phyloP scores from a whole-genome alignment of 2,797 vertebrate genomes.

The Neoniphon sammara region DNA sequence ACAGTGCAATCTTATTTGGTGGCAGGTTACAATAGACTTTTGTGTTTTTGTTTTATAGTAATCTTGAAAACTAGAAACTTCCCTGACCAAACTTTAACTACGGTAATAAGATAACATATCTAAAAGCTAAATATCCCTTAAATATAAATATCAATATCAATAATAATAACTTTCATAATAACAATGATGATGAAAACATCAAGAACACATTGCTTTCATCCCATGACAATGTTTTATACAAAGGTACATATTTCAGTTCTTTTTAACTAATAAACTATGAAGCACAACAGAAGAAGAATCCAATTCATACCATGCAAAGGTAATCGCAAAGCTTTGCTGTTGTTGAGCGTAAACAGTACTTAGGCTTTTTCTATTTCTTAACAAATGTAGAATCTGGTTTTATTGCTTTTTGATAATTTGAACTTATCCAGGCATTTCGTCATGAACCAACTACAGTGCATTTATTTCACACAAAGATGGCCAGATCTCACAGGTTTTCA shows the following conservation, averaged over 20 bases:
- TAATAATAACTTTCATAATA: slow-evolving; percentile 75
- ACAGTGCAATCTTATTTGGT: slow-evolving; percentile 87
- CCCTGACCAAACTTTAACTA: slow-evolving; percentile 83
- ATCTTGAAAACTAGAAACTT: slow-evolving; percentile 79
- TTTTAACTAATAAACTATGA: slow-evolving; percentile 56
- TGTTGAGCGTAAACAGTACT: slow-evolving; percentile 72
- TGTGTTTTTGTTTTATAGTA: slow-evolving; percentile 71
- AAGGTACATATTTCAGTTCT: slow-evolving; percentile 66
- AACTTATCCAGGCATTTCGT: slow-evolving; percentile 62
- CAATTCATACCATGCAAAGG: slow-evolving; percentile 66
- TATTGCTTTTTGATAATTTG: slow-evolving; percentile 78
- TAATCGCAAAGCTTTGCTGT: slow-evolving; percentile 61
- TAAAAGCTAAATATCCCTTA: slow-evolving; percentile 87
- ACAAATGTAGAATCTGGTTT: slow-evolving; percentile 64
- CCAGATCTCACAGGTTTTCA: slow-evolving; percentile 67
- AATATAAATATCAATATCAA: slow-evolving; percentile 82
- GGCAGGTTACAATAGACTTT: slow-evolving; percentile 82
- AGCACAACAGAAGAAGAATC: slow-evolving; percentile 64
- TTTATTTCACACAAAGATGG: slow-evolving; percentile 60
- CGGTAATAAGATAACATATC: slow-evolving; percentile 81
- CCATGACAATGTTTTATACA: slow-evolving; percentile 76
- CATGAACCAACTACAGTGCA: slow-evolving; percentile 69
- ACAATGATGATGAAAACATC: slow-evolving; percentile 73
- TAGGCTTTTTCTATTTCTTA: slow-evolving; percentile 59
- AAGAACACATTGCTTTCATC: slow-evolving; percentile 76